Conservation (phyloP, 1,140 invertebrate species). For the Drosophila tsacasi region DNA sequence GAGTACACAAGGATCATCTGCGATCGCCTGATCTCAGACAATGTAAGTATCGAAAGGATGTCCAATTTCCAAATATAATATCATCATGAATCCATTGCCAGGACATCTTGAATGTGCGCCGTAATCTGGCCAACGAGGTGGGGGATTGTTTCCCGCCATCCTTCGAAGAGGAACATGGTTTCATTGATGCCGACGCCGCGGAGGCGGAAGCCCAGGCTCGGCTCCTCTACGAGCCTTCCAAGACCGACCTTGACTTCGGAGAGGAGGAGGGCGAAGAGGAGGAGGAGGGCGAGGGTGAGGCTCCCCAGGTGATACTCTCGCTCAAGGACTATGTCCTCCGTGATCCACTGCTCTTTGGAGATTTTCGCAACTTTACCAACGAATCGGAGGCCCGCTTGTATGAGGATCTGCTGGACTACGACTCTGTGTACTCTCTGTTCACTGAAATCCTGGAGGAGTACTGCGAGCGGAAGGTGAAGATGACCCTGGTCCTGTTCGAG, state of each 20-base stretch:
- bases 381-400: constrained; percentile 92
- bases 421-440: constrained; percentile 93
- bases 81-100: background rate
- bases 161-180: constrained; percentile 71
- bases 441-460: constrained; percentile 95
- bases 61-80: background rate
- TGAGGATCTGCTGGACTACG: constrained; percentile 95
- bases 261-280: constrained; percentile 67
- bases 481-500: constrained; percentile 94
- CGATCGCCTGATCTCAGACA: constrained; percentile 91
- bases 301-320: constrained; percentile 41
- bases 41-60: constrained; percentile 8
- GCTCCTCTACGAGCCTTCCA: constrained; percentile 49
- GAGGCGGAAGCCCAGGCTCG: constrained; percentile 67
- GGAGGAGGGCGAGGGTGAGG: constrained; percentile 45
- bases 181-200: constrained; percentile 60
- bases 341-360: constrained; percentile 94
- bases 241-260: constrained; percentile 24
- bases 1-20: constrained; percentile 94
- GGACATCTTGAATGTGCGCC: constrained; percentile 71
- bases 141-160: constrained; percentile 85
- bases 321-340: constrained; percentile 87
- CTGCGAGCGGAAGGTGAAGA: constrained; percentile 89
- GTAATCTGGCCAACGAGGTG: constrained; percentile 86
- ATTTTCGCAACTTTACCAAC: constrained; percentile 93